A percentile compares a stretch with the other conserved stretches of the same genome.
Conservation (phyloP, 1,140 invertebrate genomes). For the Pseudomyrmex sp. region DNA sequence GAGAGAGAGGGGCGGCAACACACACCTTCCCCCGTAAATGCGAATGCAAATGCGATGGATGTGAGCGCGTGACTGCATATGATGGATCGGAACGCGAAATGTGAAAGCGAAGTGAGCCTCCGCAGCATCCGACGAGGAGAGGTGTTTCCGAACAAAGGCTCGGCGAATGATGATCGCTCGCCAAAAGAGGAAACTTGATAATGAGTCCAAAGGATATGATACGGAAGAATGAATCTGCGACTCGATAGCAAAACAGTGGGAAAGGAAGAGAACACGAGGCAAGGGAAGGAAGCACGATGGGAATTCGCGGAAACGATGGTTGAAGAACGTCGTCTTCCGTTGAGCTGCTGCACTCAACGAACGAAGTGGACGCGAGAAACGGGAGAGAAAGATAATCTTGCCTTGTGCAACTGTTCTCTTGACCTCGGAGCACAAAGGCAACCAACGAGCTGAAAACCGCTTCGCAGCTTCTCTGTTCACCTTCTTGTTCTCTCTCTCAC, state of each 20-base stretch:
- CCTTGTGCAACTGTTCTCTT: conserved; percentile 58
- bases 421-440: conserved; percentile 59
- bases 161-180: conserved; percentile 27
- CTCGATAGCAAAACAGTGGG: conserved; percentile 22
- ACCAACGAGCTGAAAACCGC: conserved; percentile 67
- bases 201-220: conserved; percentile 61
- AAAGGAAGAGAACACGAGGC: not conserved
- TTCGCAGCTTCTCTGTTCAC: conserved; percentile 5
- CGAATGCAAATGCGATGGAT: not conserved
- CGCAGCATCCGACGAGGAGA: not conserved
- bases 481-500: not conserved
- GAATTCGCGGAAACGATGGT: conserved; percentile 41
- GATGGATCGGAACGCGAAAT: not conserved
- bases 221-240: conserved; percentile 55
- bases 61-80: not conserved
- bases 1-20: not conserved
- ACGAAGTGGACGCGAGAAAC: conserved; percentile 34
- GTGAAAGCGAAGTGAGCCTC: not conserved
- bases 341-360: conserved; percentile 37
- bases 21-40: not conserved
- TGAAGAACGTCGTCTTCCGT: conserved; percentile 58
- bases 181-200: conserved; percentile 52
- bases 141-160: conserved; percentile 47
- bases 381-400: conserved; percentile 55
- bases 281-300: not conserved